These are phyloP conservation scores for Lycophotia porphyrea DNA, from an alignment of 2,888 invertebrate genomes.

Conservation along the genomic window DNA sequence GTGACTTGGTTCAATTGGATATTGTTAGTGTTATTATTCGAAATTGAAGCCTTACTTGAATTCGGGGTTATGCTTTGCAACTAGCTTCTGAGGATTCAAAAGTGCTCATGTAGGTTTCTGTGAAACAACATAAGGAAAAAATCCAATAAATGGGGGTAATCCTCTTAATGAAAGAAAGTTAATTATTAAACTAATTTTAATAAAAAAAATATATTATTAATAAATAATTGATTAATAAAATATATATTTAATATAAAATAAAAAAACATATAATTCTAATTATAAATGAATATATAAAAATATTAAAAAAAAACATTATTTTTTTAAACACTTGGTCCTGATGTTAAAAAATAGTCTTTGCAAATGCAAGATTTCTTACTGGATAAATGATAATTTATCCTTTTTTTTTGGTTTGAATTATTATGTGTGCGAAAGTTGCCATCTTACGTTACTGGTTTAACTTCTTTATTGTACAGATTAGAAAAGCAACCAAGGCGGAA, in stretches of 20 bases:
- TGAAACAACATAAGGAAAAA: background rate
- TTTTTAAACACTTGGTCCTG: background rate
- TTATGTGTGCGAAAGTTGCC: background rate
- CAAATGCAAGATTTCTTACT: background rate
- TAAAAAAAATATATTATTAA: too few relatives aligned
- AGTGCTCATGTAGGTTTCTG: background rate
- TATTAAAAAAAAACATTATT: too few relatives aligned
- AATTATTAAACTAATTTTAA: too few relatives aligned
- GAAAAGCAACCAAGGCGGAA: background rate
- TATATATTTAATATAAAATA: too few relatives aligned
- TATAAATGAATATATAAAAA: too few relatives aligned
- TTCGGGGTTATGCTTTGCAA: background rate
- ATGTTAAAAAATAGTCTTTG: background rate
- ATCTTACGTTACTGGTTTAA: background rate
- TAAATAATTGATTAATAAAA: too few relatives aligned
- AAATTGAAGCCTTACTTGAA: background rate
- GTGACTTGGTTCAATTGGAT: conserved; percentile 34
- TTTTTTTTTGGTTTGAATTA: background rate
- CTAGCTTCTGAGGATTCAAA: background rate
- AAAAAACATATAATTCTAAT: too few relatives aligned
- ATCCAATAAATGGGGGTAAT: too few relatives aligned
- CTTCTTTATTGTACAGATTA: background rate
- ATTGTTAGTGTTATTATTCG: background rate
- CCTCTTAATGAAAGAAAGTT: too few relatives aligned
- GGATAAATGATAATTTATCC: background rate